Conservation (phyloP, 2,888 invertebrate species). For the Helicoverpa assulta region DNA sequence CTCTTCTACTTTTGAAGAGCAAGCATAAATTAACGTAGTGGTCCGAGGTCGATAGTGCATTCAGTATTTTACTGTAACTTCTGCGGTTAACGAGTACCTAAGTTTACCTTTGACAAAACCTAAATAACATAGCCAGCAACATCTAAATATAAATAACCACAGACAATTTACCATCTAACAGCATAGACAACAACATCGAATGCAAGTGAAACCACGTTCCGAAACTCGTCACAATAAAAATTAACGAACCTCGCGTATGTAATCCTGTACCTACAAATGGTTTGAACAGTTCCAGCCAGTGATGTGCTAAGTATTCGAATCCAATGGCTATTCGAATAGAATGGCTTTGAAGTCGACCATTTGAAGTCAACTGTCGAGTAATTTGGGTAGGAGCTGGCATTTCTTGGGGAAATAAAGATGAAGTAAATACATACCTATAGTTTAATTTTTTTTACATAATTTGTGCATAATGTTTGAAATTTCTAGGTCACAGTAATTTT, state of each 20-base stretch:
- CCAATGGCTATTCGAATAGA: conserved; percentile 29
- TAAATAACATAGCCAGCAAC: not conserved
- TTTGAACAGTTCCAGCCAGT: conserved; percentile 48
- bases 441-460: too few species aligned
- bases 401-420: too few species aligned
- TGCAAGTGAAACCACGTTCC: conserved; percentile 47
- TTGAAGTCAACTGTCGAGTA: conserved; percentile 12
- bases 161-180: conserved; percentile 3
- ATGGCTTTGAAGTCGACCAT: conserved; percentile 22
- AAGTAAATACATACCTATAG: too few species aligned
- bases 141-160: not conserved
- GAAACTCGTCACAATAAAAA: conserved; percentile 61
- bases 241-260: conserved; percentile 56
- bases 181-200: conserved; percentile 28
- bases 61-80: too few species aligned
- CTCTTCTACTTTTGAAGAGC: too few species aligned
- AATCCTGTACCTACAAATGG: conserved; percentile 53
- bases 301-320: conserved; percentile 53
- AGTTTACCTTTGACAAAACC: too few species aligned
- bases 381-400: not conserved
- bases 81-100: too few species aligned
- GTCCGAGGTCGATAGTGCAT: too few species aligned
- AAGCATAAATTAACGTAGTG: too few species aligned
- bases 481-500: too few species aligned
- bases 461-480: too few species aligned